Evolutionary conservation across 2,113 vertebrate species (phyloP).

Genomic region (Sander vitreus): DNA sequence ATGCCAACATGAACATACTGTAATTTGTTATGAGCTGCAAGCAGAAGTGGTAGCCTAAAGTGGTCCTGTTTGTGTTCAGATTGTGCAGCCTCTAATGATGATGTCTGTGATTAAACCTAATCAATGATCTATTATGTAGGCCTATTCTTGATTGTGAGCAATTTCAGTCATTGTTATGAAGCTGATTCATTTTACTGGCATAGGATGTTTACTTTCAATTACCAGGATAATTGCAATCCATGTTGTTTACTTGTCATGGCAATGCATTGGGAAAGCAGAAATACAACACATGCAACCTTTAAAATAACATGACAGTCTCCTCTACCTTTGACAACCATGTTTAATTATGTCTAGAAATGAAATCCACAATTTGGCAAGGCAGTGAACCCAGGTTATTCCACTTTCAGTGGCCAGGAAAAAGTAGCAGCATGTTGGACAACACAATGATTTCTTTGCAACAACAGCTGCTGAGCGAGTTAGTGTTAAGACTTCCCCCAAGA

Average conservation of each 20-base stretch:
- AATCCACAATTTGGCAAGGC: conserved; percentile 36
- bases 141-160: conserved; percentile 28
- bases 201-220: conserved; percentile 13
- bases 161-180: conserved; percentile 28
- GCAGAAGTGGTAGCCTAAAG: conserved; percentile 12
- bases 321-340: conserved; percentile 1
- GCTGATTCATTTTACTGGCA: conserved; percentile 16
- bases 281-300: not conserved
- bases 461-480: conserved; percentile 55
- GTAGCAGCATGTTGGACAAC: conserved; percentile 43
- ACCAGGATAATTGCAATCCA: conserved; percentile 1
- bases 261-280: not conserved
- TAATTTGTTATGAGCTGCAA: not conserved
- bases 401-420: conserved; percentile 55
- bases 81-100: conserved; percentile 10
- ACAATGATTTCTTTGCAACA: conserved; percentile 23
- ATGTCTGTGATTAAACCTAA: conserved; percentile 42
- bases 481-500: conserved; percentile 22
- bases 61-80: conserved; percentile 14
- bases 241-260: not conserved
- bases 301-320: not conserved
- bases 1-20: conserved; percentile 6
- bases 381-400: conserved; percentile 46
- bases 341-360: conserved; percentile 19
- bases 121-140: conserved; percentile 33